Percentiles rank a stretch among this genome's conserved stretches.
phyloP scores from a whole-genome alignment of 2,797 vertebrate species.

The Danionella dracula region DNA sequence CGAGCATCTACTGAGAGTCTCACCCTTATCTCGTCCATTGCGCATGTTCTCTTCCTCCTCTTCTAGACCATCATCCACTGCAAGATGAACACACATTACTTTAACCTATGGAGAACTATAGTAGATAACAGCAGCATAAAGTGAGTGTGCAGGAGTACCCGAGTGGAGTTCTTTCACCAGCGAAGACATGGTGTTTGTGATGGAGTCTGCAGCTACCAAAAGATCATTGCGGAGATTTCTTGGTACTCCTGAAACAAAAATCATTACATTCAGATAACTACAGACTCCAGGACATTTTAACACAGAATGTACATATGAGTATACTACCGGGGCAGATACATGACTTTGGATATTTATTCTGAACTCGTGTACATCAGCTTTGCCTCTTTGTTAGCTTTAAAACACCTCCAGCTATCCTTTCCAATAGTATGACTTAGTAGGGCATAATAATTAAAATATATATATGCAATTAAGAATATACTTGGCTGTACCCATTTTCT shows the following conservation, averaged over 20 bases:
- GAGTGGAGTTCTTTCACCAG: constrained; percentile 97
- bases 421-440: no score
- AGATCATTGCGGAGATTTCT: constrained; percentile 94
- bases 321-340: no score
- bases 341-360: no score
- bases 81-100: constrained; percentile 5
- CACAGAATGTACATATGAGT: no score
- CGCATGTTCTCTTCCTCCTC: constrained; percentile 83
- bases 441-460: no score
- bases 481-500: no score
- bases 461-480: no score
- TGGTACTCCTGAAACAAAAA: constrained; percentile 75
- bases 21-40: constrained; percentile 87
- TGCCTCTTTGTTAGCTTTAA: no score
- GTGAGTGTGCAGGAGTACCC: constrained; percentile 62
- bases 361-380: no score
- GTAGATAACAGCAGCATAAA: background rate
- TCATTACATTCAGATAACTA: background rate
- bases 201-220: constrained; percentile 94
- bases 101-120: background rate
- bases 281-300: no score
- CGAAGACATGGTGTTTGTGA: constrained; percentile 97
- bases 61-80: constrained; percentile 79
- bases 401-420: no score
- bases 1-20: constrained; percentile 31